These are phyloP conservation scores for Salticus scenicus DNA, from an alignment of 2,888 invertebrate species.

Conservation along the genomic window DNA sequence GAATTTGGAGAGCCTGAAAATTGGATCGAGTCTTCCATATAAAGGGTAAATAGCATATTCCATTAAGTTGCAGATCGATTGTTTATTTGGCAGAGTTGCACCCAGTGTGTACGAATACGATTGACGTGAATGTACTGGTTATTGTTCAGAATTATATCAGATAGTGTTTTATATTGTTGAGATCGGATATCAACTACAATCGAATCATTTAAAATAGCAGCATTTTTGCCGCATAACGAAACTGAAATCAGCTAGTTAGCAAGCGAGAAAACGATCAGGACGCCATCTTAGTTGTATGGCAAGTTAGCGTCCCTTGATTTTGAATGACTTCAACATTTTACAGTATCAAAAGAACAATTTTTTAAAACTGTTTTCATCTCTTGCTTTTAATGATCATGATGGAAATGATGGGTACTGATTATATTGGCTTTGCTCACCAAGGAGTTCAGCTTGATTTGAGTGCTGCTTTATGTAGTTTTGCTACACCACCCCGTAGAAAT, in stretches of 20 bases:
- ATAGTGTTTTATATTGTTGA: slow-evolving; percentile 15
- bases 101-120: neutral
- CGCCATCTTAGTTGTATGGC: neutral
- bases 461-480: slow-evolving; percentile 42
- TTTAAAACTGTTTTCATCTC: neutral
- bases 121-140: slow-evolving; percentile 2
- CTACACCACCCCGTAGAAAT: slow-evolving; percentile 49
- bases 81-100: neutral
- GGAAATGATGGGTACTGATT: slow-evolving; percentile 34
- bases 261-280: too few species aligned
- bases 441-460: slow-evolving; percentile 52
- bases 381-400: slow-evolving; percentile 24
- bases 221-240: too few species aligned
- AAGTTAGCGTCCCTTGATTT: neutral
- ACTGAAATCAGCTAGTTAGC: neutral
- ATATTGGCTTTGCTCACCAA: slow-evolving; percentile 44
- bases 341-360: neutral
- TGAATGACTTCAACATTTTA: neutral
- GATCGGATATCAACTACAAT: neutral
- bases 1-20: slow-evolving; percentile 27
- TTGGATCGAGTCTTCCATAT: slow-evolving; percentile 61
- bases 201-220: neutral
- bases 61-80: neutral
- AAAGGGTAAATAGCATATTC: slow-evolving; percentile 31
- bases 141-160: slow-evolving; percentile 22